Base-by-base conservation (phyloP, 2,113 vertebrate species). In the Archilochus colubris region DNA sequence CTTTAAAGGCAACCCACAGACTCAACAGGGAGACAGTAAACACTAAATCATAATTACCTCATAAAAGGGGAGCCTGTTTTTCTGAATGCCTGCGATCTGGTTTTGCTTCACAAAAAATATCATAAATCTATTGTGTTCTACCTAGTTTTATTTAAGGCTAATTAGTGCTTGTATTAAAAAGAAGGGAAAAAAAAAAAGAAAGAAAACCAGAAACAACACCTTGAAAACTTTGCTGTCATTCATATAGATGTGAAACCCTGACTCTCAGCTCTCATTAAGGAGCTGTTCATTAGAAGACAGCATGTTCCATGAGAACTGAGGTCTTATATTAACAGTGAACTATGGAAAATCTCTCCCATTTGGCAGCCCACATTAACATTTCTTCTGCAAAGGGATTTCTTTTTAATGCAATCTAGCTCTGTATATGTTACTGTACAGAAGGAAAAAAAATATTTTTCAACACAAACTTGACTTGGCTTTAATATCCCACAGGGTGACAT, bases 1-100 rank as follows among this genome's bases (percentile, higher is more conserved):
- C 95, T 97, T 96, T 95, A 92, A 95, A 98, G 96, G 94, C 96
- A 97, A 95, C 94, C 95, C 91, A 95, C 94, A 96, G 96, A 96
- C 86, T 96, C 97, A 94, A 97, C 64, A 43, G 95, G 95, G 96
- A 64, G 66, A 97, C 93, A 97, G 94, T 94, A 97, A 97, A 95
- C 93, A 86, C 96, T 97, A 97, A 97, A 97, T 98, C 96, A 97
- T 97, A 97, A 98, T 98, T 96, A 96, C 92, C 92, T 96, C 94
- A 57, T 97, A 97, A 98, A 98, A 97, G 38, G 64, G 55, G 64
- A 94, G 91, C 78, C 80, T 88, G 95, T 97, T 97, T 96, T 93
- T 96, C 97, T 67, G 84, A 97, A 96, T 92, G 91, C 89, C 82
- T 57, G 83, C 89, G 83, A 97, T 94, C 86, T 91, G 84, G 83